A percentile compares a stretch with the other conserved stretches of the same genome.
These are phyloP conservation scores for Hirudo medicinalis DNA, from an alignment of 1,140 invertebrate species.

Conservation along the genomic window DNA sequence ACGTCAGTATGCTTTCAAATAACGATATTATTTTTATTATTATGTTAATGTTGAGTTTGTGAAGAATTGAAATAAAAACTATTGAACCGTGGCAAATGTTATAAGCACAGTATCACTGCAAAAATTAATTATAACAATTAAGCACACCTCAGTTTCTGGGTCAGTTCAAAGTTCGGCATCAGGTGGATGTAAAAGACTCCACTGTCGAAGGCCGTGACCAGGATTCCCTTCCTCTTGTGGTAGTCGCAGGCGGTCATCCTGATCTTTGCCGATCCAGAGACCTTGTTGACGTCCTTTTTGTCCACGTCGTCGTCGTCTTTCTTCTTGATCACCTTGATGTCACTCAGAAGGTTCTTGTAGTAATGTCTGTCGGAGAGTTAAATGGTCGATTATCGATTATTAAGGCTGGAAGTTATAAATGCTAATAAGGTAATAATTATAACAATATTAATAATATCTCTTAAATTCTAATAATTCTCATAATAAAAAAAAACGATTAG, in stretches of 20 bases:
- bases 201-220: conserved; percentile 66
- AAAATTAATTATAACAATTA: conserved; percentile 19
- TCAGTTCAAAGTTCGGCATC: conserved; percentile 76
- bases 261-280: not conserved
- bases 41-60: too few relatives aligned
- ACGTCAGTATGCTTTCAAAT: too few relatives aligned
- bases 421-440: too few relatives aligned
- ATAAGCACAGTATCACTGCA: not conserved
- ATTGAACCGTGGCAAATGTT: too few relatives aligned
- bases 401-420: too few relatives aligned
- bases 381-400: too few relatives aligned
- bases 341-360: not conserved
- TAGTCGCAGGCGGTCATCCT: conserved; percentile 62
- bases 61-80: too few relatives aligned
- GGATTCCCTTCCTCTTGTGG: conserved; percentile 59
- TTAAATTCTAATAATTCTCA: too few relatives aligned
- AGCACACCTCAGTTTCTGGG: conserved; percentile 65
- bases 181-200: conserved; percentile 80
- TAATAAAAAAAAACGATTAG: not conserved
- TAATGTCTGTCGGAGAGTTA: not conserved
- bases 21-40: too few relatives aligned
- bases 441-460: too few relatives aligned
- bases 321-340: not conserved
- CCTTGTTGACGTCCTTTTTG: not conserved
- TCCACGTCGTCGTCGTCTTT: conserved; percentile 4